phyloP scores from a whole-genome alignment of 1,140 invertebrate species.

The Zophobas morio region DNA sequence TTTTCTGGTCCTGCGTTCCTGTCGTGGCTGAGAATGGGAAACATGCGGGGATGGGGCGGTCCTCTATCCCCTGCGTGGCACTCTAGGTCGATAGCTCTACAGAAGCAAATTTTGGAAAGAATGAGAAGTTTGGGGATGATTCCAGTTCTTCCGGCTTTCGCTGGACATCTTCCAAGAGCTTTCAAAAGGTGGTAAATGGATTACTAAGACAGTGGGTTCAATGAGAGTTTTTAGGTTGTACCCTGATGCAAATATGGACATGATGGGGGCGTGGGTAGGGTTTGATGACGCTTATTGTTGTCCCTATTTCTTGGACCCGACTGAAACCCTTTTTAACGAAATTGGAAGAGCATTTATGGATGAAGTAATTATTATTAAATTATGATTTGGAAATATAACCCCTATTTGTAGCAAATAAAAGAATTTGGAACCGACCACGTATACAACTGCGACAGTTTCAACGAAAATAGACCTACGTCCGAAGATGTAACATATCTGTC shows the following conservation, averaged over 20 bases:
- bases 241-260: slow-evolving; percentile 79
- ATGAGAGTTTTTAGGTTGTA: slow-evolving; percentile 68
- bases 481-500: slow-evolving; percentile 76
- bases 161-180: slow-evolving; percentile 87
- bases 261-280: slow-evolving; percentile 79
- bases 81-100: slow-evolving; percentile 76
- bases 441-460: slow-evolving; percentile 94
- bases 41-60: slow-evolving; percentile 91
- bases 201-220: background rate
- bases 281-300: slow-evolving; percentile 86
- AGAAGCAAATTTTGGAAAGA: slow-evolving; percentile 81
- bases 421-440: slow-evolving; percentile 87
- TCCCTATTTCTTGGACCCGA: slow-evolving; percentile 84
- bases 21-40: slow-evolving; percentile 96
- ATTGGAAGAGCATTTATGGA: slow-evolving; percentile 82
- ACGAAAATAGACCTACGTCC: slow-evolving; percentile 84
- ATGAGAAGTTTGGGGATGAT: slow-evolving; percentile 90
- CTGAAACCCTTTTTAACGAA: slow-evolving; percentile 81
- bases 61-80: slow-evolving; percentile 83
- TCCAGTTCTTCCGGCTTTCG: slow-evolving; percentile 91
- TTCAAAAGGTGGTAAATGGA: slow-evolving; percentile 69
- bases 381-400: background rate
- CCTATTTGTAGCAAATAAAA: slow-evolving; percentile 68
- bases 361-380: slow-evolving; percentile 65
- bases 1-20: slow-evolving; percentile 95